A percentile compares a stretch with the other conserved stretches of the same genome.
These are phyloP conservation scores for Tuberolachnus salignus DNA, from an alignment of 2,888 invertebrate species.

Conservation along the genomic window DNA sequence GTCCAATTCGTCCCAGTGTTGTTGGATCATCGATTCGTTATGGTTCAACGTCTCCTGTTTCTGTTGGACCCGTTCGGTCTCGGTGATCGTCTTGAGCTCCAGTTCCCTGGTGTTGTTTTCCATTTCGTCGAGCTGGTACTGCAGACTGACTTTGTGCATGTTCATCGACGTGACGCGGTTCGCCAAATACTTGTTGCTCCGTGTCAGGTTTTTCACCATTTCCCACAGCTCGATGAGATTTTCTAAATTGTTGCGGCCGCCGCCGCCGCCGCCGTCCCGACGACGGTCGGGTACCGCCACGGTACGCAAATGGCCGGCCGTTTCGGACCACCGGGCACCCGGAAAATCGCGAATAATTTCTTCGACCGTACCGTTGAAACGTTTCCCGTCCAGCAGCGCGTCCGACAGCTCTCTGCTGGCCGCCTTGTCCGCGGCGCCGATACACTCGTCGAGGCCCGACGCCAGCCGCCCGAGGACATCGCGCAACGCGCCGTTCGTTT, in stretches of 20 bases:
- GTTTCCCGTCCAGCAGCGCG: background rate
- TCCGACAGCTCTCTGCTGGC: conserved; percentile 22
- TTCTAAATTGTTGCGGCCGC: background rate
- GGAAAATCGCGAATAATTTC: background rate
- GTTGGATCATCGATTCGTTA: conserved; percentile 45
- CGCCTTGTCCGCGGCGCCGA: background rate
- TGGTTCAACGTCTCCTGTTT: conserved; percentile 35
- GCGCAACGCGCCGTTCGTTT: background rate
- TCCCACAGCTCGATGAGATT: background rate
- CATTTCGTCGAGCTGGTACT: conserved; percentile 45
- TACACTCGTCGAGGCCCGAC: conserved; percentile 13
- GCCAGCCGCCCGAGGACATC: background rate
- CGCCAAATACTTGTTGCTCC: conserved; percentile 18
- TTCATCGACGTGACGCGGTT: conserved; percentile 35
- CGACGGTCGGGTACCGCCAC: background rate
- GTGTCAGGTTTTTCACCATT: conserved; percentile 1
- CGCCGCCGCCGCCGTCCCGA: background rate
- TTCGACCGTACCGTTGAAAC: conserved; percentile 7
- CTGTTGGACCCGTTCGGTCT: conserved; percentile 9
- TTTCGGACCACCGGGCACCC: background rate
- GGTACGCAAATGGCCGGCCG: background rate
- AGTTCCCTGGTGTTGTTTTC: conserved; percentile 9
- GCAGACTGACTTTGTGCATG: conserved; percentile 39
- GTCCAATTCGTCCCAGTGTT: conserved; percentile 43
- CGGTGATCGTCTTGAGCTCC: conserved; percentile 2